Evolutionary conservation across 2,797 vertebrate species (phyloP), one percentile per base, ranked within the genome.

Genomic region (Picus viridis): DNA sequence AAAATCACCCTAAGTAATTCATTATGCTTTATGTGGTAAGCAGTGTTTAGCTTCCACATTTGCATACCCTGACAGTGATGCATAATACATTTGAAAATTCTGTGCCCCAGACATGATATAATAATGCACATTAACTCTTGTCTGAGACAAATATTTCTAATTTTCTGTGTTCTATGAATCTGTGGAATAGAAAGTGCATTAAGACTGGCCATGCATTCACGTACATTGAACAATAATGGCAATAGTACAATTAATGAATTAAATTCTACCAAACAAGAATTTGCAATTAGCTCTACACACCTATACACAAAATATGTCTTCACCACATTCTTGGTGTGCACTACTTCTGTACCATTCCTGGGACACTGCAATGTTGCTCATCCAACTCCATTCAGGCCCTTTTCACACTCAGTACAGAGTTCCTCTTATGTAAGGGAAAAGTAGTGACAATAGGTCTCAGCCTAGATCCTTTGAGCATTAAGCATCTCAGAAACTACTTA

Each of bases 401-500:
- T 72, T 91, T 29, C 56, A 58, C 7, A 45, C 7, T 2, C 19
- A 53, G 15, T 20, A 47, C 10, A 23, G 59, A 67, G 5, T 54
- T 11, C 13, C 73, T 76, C 27, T 32, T n/a, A 36, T 34, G 8
- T 34, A 32, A 75, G 43, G 43, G n/a, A 56, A 39, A 83, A 47
- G 8, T 20, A 59, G 5, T 10, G 7, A 74, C 0, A 0, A 34
- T 1, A 57, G 10, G 18, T 56, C 27, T 71, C 64, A 79, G 54
- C n/a, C 32, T 41, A 34, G 11, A 7, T 22, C 23, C 18, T 68
- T 54, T 24, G 45, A 82, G 72, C 19, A 14, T 7, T 43, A 45
- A 74, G 63, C 17, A 56, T 81, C 51, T 62, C 59, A 83, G 51
- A 26, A 86, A 78, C n/a, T 47, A 68, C 6, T 49, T 30, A 41